phyloP scores from a whole-genome alignment of 2,888 invertebrate genomes.

The Hipparchia sbordonii region DNA sequence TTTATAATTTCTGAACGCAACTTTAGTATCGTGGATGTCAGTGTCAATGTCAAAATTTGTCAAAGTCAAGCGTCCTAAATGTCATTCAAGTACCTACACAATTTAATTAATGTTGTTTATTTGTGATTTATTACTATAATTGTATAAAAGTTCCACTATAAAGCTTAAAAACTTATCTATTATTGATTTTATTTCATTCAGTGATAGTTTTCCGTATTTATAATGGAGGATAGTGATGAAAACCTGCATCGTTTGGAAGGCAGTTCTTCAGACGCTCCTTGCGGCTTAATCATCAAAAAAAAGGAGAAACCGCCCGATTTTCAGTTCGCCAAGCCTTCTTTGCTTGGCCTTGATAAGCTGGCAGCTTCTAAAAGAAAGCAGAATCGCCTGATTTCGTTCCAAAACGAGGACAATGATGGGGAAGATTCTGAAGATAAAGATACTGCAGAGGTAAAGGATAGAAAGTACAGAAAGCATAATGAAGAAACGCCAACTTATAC shows the following conservation, averaged over 20 bases:
- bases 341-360: slow-evolving; percentile 92
- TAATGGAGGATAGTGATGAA: slow-evolving; percentile 79
- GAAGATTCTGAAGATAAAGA: slow-evolving; percentile 54
- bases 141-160: neutral
- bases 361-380: slow-evolving; percentile 90
- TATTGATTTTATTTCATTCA: neutral
- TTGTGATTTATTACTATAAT: slow-evolving; percentile 6
- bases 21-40: neutral
- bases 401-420: slow-evolving; percentile 67
- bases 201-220: slow-evolving; percentile 11
- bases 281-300: slow-evolving; percentile 88
- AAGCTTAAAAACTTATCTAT: neutral
- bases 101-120: slow-evolving; percentile 6
- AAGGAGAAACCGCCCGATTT: slow-evolving; percentile 83
- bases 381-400: slow-evolving; percentile 86
- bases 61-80: slow-evolving; percentile 11
- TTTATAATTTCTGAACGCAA: neutral
- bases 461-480: slow-evolving; percentile 90
- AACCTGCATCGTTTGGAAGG: slow-evolving; percentile 89
- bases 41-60: neutral
- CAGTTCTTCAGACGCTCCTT: slow-evolving; percentile 84
- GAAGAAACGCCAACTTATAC: slow-evolving; percentile 97
- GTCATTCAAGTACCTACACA: neutral
- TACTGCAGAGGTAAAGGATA: slow-evolving; percentile 53
- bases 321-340: slow-evolving; percentile 89